Percentiles rank a stretch among this genome's conserved stretches.
Conservation (phyloP, 2,113 vertebrate genomes). For the Pedionomus torquatus region DNA sequence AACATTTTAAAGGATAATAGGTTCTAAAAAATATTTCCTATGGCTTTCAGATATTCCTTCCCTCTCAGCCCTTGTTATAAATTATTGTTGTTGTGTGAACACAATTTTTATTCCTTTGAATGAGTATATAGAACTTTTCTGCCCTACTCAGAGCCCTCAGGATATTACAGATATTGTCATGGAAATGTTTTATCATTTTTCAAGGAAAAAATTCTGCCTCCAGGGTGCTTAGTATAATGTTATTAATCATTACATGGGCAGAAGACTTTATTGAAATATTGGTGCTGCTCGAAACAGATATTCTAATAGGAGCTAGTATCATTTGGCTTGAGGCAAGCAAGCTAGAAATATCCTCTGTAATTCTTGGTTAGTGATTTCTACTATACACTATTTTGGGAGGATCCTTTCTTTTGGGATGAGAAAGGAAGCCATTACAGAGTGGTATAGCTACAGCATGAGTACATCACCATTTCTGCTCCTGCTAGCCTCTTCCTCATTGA, state of each 20-base stretch:
- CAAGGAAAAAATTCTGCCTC: neutral
- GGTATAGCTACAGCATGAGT: neutral
- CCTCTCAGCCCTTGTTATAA: neutral
- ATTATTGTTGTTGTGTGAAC: neutral
- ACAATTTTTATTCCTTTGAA: neutral
- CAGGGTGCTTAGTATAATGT: neutral
- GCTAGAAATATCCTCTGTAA: neutral
- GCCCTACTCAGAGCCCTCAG: neutral
- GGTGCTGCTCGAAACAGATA: neutral
- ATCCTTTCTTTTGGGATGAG: neutral
- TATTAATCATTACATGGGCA: neutral
- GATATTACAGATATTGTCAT: neutral
- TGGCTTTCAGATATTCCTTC: neutral
- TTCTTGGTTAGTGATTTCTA: neutral
- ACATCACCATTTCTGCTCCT: neutral
- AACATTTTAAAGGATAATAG: neutral
- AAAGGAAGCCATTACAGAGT: neutral
- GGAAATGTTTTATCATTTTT: neutral
- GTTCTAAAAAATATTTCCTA: neutral
- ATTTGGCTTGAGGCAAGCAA: neutral
- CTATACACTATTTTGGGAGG: neutral
- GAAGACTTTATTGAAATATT: neutral
- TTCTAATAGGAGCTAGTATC: neutral
- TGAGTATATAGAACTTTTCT: neutral
- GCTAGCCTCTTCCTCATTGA: neutral